Evolutionary conservation across 1,140 invertebrate species (phyloP), one percentile per base, ranked within the genome.

Genomic region (Hesperophylax magnus): DNA sequence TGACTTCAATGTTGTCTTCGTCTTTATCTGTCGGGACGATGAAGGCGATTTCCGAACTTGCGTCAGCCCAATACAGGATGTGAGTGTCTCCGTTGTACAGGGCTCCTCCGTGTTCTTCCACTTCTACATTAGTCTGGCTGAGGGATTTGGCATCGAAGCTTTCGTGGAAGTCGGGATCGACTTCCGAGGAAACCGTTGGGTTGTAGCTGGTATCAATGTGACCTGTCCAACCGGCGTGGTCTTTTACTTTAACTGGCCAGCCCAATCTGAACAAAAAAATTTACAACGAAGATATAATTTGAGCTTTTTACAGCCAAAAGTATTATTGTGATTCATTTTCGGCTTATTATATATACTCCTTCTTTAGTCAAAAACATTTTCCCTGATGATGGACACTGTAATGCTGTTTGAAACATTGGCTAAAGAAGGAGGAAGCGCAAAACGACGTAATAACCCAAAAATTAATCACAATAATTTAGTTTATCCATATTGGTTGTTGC

Each of bases 1-100:
- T 69, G 47, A 84, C 9, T 27, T 85, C 85, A 14, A 47, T 47
- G 7, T 86, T 85, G 0, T 84, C 83, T 24, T 87, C 82, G 79
- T 91, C 91, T 82, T 90, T 90, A 1, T 91, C 89, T 4, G 96
- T 96, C 2, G 98, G 98, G 22, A 99, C 96, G 61, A 99, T 93
- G 90, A 99, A 98, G 0, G 97, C 97, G 77, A 99, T 93, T 91
- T 99, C 98, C 2, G 96, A 96, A 31, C 93, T 95, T 0, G 96
- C 95, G 89, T 99, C 98, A n/a, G 97, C 95, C 98, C 98, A 99
- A 89, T 99, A 99, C 3, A 99, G 87, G 1, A 98, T 94, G 85
- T 91, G 91, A 65, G 88, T 87, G 14, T 88, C 86, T 11, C 93
- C 94, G 88, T 95, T 94, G 86, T 95, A 97, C 15, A 94, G 86